These are phyloP conservation scores for Cheilosia urbana DNA, from an alignment of 2,888 invertebrate species.

Conservation along the genomic window DNA sequence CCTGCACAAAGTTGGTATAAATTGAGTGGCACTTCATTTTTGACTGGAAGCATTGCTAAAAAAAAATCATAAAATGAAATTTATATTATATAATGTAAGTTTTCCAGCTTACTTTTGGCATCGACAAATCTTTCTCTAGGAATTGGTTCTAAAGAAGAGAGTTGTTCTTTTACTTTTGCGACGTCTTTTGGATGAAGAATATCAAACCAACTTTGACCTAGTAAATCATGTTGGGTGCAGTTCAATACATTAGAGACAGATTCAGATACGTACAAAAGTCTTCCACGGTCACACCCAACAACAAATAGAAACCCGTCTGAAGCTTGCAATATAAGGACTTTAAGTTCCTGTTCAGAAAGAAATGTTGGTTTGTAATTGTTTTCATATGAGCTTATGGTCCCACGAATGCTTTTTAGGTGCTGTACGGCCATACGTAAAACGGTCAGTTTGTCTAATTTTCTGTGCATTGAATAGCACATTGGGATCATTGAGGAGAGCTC, in stretches of 20 bases:
- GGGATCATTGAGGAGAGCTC: conserved; percentile 96
- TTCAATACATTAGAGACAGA: conserved; percentile 93
- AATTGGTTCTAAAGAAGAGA: conserved; percentile 94
- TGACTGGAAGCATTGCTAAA: conserved; percentile 95
- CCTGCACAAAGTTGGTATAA: conserved; percentile 93
- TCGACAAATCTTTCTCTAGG: conserved; percentile 95
- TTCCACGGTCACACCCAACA: conserved; percentile 95
- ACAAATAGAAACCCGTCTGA: conserved; percentile 96
- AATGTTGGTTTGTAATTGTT: conserved; percentile 92
- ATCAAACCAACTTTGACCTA: conserved; percentile 97
- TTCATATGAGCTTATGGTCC: conserved; percentile 90
- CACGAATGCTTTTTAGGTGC: conserved; percentile 91
- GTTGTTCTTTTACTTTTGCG: conserved; percentile 96
- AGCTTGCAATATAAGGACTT: conserved; percentile 92
- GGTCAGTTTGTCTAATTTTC: conserved; percentile 96
- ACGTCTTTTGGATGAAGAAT: conserved; percentile 97
- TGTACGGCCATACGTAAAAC: conserved; percentile 96
- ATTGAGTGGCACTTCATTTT: conserved; percentile 91
- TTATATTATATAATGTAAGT: not conserved
- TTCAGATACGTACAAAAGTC: conserved; percentile 94
- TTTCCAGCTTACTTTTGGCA: conserved; percentile 89
- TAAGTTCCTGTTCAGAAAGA: conserved; percentile 93
- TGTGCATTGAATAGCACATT: conserved; percentile 96
- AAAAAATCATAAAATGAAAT: conserved; percentile 5
- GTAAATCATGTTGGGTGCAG: conserved; percentile 92